Base-by-base conservation (phyloP, 2,888 invertebrate genomes). In the Heliconius ismenius region DNA sequence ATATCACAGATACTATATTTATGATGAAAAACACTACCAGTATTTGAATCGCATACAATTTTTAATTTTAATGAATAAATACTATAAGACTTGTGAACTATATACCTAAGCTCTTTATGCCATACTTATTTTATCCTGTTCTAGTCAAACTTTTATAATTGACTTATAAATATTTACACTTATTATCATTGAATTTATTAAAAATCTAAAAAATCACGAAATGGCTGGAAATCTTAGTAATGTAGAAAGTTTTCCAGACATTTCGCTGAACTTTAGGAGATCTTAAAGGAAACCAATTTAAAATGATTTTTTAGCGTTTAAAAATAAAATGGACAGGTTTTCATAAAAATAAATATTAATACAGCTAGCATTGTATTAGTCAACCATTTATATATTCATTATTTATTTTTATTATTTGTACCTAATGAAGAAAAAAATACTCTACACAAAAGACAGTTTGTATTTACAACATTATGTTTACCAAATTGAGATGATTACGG, bases 91-190 rank as follows among this genome's bases (percentile, higher is more conserved):
- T 85, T 80, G 77, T 76, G 36, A 76, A 73, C 65, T 76, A 77
- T 49, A 49, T 81, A 81, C n/a, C 21, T 65, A 67, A 24, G 39
- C 39, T 26, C 65, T 67, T 67, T 67, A 39, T 24, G 67, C 39
- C 81, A 79, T 79, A 79, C 62, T 32, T 81, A 73, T 73, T 76
- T 77, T 83, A 81, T 84, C 81, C 84, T 86, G 81, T 84, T 89
- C 90, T 90, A 90, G 90, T 90, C 90, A 89, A 84, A 86, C 81
- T 85, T 84, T 83, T 84, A 84, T n/a, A n/a, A n/a, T n/a, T n/a
- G n/a, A n/a, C n/a, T 32, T 63, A 49, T 70, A 24, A 26, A 68
- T 75, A n/a, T n/a, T n/a, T n/a, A n/a, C n/a, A n/a, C n/a, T 21
- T 39, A 54, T 58, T 58, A 13, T 49, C 1, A 26, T 24, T 21